These are phyloP conservation scores for Numenius phaeopus DNA, from an alignment of 2,797 vertebrate genomes.

Conservation along the genomic window DNA sequence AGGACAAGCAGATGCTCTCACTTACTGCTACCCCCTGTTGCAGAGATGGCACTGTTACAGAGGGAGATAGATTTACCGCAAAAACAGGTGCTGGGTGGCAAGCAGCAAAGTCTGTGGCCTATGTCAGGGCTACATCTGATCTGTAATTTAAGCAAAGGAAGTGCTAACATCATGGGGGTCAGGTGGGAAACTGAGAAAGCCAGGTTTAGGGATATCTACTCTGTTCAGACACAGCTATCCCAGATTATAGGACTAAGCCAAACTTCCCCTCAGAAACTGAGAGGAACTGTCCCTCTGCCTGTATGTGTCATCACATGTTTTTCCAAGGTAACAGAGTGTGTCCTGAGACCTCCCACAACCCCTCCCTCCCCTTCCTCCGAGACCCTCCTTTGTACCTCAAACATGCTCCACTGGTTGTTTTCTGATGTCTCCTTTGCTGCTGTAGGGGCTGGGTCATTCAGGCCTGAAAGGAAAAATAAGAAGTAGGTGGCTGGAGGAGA, in stretches of 20 bases:
- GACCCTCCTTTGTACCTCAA: constrained; percentile 79
- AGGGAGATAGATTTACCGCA: constrained; percentile 30
- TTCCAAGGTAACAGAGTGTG: not conserved
- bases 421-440: constrained; percentile 71
- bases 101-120: constrained; percentile 29
- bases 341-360: not conserved
- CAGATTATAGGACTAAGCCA: not conserved
- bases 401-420: constrained; percentile 78
- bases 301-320: not conserved
- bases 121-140: constrained; percentile 34
- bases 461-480: constrained; percentile 76
- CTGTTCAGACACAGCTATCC: not conserved
- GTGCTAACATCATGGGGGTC: not conserved
- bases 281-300: not conserved
- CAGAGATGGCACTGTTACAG: not conserved
- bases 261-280: not conserved
- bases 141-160: constrained; percentile 51
- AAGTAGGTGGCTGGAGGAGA: not conserved
- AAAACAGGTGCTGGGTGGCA: not conserved
- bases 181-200: not conserved
- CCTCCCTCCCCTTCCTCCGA: not conserved
- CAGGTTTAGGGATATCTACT: not conserved
- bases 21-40: not conserved
- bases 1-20: not conserved
- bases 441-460: constrained; percentile 81